A percentile compares a stretch with the other conserved stretches of the same genome.
Evolutionary conservation across 2,113 vertebrate genomes (phyloP).

Genomic region (Notothenia rossii): DNA sequence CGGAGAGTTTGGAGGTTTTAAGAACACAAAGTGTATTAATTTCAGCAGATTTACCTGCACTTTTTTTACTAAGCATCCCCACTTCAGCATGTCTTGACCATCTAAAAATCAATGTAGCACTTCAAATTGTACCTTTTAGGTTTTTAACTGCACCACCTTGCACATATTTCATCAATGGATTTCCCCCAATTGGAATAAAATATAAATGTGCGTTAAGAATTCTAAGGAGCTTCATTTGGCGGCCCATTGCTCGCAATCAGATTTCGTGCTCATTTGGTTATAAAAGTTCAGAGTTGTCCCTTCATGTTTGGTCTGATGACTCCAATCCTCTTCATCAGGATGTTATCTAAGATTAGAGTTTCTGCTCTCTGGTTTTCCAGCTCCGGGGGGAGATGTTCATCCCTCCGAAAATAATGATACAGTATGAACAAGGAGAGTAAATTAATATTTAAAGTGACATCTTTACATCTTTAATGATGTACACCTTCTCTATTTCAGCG

Average conservation of each 20-base stretch:
- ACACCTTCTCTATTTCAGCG: constrained; percentile 80
- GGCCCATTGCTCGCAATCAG: constrained; percentile 23
- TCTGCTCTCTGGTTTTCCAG: constrained; percentile 42
- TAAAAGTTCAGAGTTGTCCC: constrained; percentile 46
- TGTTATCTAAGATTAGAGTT: constrained; percentile 45
- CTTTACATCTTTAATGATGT: constrained; percentile 29
- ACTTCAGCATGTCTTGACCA: constrained; percentile 13
- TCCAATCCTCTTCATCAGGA: constrained; percentile 56
- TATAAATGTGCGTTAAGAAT: constrained; percentile 15
- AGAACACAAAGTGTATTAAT: constrained; percentile 19
- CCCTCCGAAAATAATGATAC: constrained; percentile 53
- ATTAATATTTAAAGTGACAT: constrained; percentile 56
- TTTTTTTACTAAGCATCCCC: constrained; percentile 11
- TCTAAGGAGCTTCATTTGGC: constrained; percentile 36
- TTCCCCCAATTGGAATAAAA: constrained; percentile 5
- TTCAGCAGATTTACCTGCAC: constrained; percentile 12
- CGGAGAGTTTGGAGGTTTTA: constrained; percentile 14
- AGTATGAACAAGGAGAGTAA: constrained; percentile 32
- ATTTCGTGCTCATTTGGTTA: constrained; percentile 40
- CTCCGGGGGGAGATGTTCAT: constrained; percentile 45
- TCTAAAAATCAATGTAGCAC: constrained; percentile 15
- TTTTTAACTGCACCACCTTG: background rate
- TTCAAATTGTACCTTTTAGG: constrained; percentile 15
- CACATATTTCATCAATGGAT: constrained; percentile 20
- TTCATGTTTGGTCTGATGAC: constrained; percentile 58